Evolutionary conservation across 2,797 vertebrate species (phyloP).

Genomic region (Apodemus agrarius): DNA sequence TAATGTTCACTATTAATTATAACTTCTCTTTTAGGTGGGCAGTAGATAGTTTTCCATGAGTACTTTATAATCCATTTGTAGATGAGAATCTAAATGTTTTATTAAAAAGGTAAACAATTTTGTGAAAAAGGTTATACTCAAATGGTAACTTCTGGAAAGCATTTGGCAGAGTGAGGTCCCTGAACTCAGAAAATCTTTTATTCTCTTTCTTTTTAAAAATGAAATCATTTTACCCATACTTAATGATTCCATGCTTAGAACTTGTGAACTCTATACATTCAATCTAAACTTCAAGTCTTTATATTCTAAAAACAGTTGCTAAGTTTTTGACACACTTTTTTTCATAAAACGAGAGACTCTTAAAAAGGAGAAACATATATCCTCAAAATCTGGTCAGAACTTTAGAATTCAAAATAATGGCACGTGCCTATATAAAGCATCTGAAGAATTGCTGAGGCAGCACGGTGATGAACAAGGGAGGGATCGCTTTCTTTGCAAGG

Average conservation of each 20-base stretch:
- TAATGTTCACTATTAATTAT: slow-evolving; percentile 15
- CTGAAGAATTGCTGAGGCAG: slow-evolving; percentile 18
- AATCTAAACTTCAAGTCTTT: slow-evolving; percentile 15
- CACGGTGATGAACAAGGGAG: neutral
- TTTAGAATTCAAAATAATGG: neutral
- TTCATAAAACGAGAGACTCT: slow-evolving; percentile 7
- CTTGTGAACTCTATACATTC: neutral
- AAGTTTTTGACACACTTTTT: slow-evolving; percentile 29
- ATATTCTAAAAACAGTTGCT: slow-evolving; percentile 8
- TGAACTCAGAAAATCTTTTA: neutral
- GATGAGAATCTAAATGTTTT: slow-evolving; percentile 27
- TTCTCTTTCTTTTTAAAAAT: neutral
- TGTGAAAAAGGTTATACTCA: neutral
- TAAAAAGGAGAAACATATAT: slow-evolving; percentile 13
- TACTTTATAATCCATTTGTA: slow-evolving; percentile 42
- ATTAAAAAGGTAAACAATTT: slow-evolving; percentile 36
- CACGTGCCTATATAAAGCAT: neutral
- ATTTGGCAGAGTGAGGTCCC: neutral
- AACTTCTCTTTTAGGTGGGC: slow-evolving; percentile 25
- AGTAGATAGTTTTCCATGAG: slow-evolving; percentile 42
- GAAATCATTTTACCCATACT: neutral
- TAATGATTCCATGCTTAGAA: neutral
- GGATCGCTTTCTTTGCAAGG: neutral
- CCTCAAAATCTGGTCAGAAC: neutral
- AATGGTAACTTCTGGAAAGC: neutral